Percentiles rank a stretch among this genome's conserved stretches.
These are phyloP conservation scores for Aethes cnicana DNA, from an alignment of 2,888 invertebrate genomes.

Conservation along the genomic window DNA sequence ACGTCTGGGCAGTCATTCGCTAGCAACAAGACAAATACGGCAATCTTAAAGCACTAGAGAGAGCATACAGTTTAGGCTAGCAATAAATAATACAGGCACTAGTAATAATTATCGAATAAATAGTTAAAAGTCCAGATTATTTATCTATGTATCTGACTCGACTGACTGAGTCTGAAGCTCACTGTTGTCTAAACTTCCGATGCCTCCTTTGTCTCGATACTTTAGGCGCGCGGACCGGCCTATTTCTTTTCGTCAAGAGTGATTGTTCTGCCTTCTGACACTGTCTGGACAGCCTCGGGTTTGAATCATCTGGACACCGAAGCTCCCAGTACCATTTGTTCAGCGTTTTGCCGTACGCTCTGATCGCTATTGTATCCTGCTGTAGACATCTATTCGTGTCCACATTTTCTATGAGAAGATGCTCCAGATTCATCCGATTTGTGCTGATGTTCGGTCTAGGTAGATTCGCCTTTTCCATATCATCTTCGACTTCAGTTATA, in stretches of 20 bases:
- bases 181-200: conserved; percentile 17
- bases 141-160: conserved; percentile 19
- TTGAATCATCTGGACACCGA: conserved; percentile 60
- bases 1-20: conserved; percentile 2
- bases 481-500: conserved; percentile 76
- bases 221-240: conserved; percentile 36
- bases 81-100: conserved; percentile 28
- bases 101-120: conserved; percentile 18
- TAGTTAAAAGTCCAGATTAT: conserved; percentile 21
- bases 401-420: conserved; percentile 58
- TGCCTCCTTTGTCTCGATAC: conserved; percentile 22
- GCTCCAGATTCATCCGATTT: conserved; percentile 62
- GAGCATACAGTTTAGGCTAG: conserved; percentile 22
- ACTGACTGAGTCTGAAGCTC: not conserved
- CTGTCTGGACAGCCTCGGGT: conserved; percentile 27
- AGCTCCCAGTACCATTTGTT: conserved; percentile 83
- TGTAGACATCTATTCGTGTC: conserved; percentile 80
- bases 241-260: conserved; percentile 45
- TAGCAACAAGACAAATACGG: conserved; percentile 5
- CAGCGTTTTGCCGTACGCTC: conserved; percentile 81
- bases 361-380: conserved; percentile 84
- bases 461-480: conserved; percentile 63
- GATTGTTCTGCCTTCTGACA: conserved; percentile 53
- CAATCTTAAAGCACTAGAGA: conserved; percentile 38
- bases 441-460: conserved; percentile 59